These are phyloP conservation scores for Brachirus orientalis DNA, from an alignment of 2,113 vertebrate species.

Conservation along the genomic window DNA sequence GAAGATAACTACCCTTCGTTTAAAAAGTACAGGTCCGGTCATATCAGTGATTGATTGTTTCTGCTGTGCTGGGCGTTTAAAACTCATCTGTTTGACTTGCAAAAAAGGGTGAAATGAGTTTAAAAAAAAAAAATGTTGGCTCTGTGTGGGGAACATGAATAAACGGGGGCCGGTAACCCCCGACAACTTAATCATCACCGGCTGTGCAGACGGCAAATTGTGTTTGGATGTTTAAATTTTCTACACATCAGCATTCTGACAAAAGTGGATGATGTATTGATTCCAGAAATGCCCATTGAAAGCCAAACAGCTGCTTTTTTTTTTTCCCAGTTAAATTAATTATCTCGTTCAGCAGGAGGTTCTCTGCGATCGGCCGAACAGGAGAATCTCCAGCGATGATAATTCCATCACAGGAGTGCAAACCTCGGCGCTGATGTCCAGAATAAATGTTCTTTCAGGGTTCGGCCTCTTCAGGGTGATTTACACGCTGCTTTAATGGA, in stretches of 20 bases:
- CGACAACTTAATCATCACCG: slow-evolving; percentile 22
- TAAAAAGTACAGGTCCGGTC: slow-evolving; percentile 31
- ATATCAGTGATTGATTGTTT: slow-evolving; percentile 48
- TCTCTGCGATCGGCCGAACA: too few species aligned
- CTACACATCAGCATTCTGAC: not conserved
- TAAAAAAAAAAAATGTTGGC: slow-evolving; percentile 1
- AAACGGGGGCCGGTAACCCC: slow-evolving; percentile 6
- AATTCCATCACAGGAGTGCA: not conserved
- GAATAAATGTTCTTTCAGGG: slow-evolving; percentile 1
- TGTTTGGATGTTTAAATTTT: slow-evolving; percentile 19
- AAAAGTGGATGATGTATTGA: slow-evolving; percentile 6
- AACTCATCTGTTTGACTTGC: slow-evolving; percentile 37
- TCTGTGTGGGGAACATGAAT: slow-evolving; percentile 7
- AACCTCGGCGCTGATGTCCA: not conserved
- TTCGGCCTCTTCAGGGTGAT: slow-evolving; percentile 9
- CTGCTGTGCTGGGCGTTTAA: slow-evolving; percentile 45
- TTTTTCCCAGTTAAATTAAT: not conserved
- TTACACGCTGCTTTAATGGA: slow-evolving; percentile 17
- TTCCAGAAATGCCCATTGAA: not conserved
- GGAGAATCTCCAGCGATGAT: not conserved
- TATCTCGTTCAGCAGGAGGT: not conserved
- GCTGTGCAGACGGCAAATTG: slow-evolving; percentile 7
- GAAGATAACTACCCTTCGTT: slow-evolving; percentile 48
- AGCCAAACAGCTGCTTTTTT: not conserved
- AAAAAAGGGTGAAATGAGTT: slow-evolving; percentile 31